A percentile compares a stretch with the other conserved stretches of the same genome.
Conservation (phyloP, 2,113 vertebrate species). For the Zeus faber region DNA sequence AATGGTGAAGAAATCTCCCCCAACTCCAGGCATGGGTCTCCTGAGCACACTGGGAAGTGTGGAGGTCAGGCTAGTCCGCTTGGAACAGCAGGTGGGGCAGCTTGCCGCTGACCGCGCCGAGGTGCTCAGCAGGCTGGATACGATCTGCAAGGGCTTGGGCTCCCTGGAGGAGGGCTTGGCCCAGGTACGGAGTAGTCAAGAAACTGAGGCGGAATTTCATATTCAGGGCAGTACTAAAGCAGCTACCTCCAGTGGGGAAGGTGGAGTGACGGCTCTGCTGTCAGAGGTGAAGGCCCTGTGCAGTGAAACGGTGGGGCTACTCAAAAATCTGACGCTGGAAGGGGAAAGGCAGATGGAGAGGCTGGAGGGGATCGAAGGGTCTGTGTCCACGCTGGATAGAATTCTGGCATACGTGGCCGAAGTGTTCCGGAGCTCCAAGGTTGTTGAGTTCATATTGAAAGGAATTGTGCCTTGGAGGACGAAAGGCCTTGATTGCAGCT, state of each 20-base stretch:
- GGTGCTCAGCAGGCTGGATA: conserved; percentile 74
- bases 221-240: conserved; percentile 2
- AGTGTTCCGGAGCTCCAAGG: conserved; percentile 79
- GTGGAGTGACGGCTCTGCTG: conserved; percentile 28
- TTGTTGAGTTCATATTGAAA: conserved; percentile 80
- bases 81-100: conserved; percentile 80
- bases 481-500: conserved; percentile 55
- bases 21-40: conserved; percentile 31
- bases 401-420: conserved; percentile 75
- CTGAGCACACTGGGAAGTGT: conserved; percentile 59
- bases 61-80: conserved; percentile 76
- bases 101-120: conserved; percentile 76
- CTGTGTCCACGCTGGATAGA: conserved; percentile 76
- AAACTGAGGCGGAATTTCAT: conserved; percentile 23
- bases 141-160: conserved; percentile 69
- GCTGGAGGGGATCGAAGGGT: conserved; percentile 77
- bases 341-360: conserved; percentile 70
- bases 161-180: conserved; percentile 69
- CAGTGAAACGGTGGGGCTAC: conserved; percentile 72
- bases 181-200: conserved; percentile 44
- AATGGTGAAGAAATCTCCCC: conserved; percentile 40
- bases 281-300: conserved; percentile 55
- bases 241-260: neutral
- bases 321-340: conserved; percentile 73
- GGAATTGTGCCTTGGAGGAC: conserved; percentile 78